Base-by-base conservation (phyloP, 2,888 invertebrate species). In the Sabellastarte sp. region DNA sequence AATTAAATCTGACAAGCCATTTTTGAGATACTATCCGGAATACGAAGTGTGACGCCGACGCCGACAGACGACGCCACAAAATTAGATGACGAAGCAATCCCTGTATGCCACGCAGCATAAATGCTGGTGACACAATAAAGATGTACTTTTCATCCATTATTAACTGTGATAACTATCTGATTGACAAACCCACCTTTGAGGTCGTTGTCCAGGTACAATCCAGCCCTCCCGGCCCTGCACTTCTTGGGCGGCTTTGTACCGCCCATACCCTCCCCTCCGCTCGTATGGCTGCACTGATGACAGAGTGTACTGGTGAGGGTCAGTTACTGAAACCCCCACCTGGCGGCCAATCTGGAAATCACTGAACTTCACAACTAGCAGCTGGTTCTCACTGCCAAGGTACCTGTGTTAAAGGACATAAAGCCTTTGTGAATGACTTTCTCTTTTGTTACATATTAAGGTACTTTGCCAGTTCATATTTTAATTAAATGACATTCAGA, bases 261-360 rank as follows among this genome's bases (percentile, higher is more conserved):
- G 31, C 10, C 60, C 10, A 3, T 29, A 15, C 28, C 24, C n/a
- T 10, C 31, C 55, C 31, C 29, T 56, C 28, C 33, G 41, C 56
- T 65, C 56, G 53, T 66, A 68, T 3, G 64, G 64, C 10, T 51
- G 53, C 10, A 28, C 55, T 1, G 72, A 64, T 15, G 63, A 53
- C 10, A 70, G 63, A 20, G 24, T 3, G 5, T 15, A 10, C 60
- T 65, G 59, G 10, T 50, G 24, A 5, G 58, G 55, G 28, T 69
- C 68, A 2, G 10, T 28, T 2, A 72, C 74, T 10, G 20, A 66
- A 1, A 75, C 78, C 20, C 65, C 70, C 3, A 77, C 52, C 59
- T 74, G 71, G 1, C 76, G 69, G 0, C 75, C 79, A 24, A 79
- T 76, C 58, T 73, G 71, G 65, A 77, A 79, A 20, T 65, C 65